Conservation (phyloP, 2,888 invertebrate species). For the Drosophila lacicola region DNA sequence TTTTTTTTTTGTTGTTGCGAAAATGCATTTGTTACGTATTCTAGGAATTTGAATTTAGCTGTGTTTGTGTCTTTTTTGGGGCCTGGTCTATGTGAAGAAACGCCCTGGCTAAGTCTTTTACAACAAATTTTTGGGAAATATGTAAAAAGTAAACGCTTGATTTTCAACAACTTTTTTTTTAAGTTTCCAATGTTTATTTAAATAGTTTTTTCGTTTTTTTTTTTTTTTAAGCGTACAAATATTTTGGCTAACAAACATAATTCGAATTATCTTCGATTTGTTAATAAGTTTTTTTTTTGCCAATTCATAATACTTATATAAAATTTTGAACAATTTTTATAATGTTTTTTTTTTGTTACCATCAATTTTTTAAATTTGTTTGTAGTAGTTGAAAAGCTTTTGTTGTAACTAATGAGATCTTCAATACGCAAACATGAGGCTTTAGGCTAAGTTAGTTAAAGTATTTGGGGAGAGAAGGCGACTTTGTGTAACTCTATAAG, state of each 20-base stretch:
- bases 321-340: conserved; percentile 61
- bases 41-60: conserved; percentile 14
- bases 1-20: conserved; percentile 49
- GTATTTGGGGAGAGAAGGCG: conserved; percentile 43
- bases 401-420: conserved; percentile 37
- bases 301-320: conserved; percentile 68
- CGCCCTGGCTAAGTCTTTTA: conserved; percentile 31
- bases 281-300: conserved; percentile 28
- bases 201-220: conserved; percentile 39
- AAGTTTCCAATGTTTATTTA: conserved; percentile 52
- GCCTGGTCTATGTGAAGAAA: conserved; percentile 23
- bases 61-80: conserved; percentile 17
- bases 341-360: conserved; percentile 23
- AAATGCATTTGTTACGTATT: conserved; percentile 44
- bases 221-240: conserved; percentile 65
- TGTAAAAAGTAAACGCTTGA: conserved; percentile 66
- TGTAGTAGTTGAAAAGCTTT: conserved; percentile 60
- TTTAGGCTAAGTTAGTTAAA: conserved; percentile 45
- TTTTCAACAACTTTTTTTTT: conserved; percentile 74
- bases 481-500: conserved; percentile 42
- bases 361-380: conserved; percentile 23
- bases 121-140: conserved; percentile 8
- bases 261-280: conserved; percentile 43
- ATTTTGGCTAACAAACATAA: conserved; percentile 66
- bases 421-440: conserved; percentile 41